Base-by-base conservation (phyloP, 2,113 vertebrate genomes). In the Aleadryas rufinucha region DNA sequence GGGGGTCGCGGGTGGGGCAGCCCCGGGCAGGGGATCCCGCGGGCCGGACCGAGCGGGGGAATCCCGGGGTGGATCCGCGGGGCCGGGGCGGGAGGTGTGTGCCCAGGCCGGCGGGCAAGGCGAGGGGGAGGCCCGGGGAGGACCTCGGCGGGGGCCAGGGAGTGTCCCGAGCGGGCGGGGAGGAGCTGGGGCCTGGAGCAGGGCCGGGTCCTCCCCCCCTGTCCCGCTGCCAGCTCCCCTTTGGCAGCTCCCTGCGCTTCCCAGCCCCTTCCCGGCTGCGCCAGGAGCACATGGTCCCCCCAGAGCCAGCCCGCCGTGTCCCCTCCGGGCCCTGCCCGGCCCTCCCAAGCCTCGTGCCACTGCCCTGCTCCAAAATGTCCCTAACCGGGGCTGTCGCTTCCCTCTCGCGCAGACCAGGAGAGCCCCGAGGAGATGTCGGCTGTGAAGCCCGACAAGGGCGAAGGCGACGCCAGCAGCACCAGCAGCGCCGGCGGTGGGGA, bases 391-490 rank as follows among this genome's bases (percentile, higher is more conserved):
- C 35, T 72, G 52, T 83, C 6, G 2, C 31, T 80, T 75, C 75
- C 81, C 52, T 2, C 88, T 72, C 30, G 12, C 28, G 20, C 95
- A 98, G 98, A 98, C 87, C 98, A 98, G 87, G 98, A 98, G 96
- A 98, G 96, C 87, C 95, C 91, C 85, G 98, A 98, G 90, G 98
- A 98, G 87, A 98, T 98, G 97, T 88, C 93, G 64, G 78, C 97
- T 37, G 97, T 97, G 89, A 98, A 98, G 97, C 97, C 97, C 65
- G 98, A 98, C 74, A 98, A 98, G 91, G 96, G 97, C 92, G 97
- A 98, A 53, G 97, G 96, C 57, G 87, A 96, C 1, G 84, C 87
- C 87, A 94, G 90, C 89, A 92, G 97, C 31, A 95, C 70, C 84
- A 97, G 97, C 96, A 97, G 94, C 47, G 80, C 94, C 19, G 96